A percentile compares a stretch with the other conserved stretches of the same genome.
Conservation (phyloP, 2,113 vertebrate species). For the Aptenodytes patagonicus region DNA sequence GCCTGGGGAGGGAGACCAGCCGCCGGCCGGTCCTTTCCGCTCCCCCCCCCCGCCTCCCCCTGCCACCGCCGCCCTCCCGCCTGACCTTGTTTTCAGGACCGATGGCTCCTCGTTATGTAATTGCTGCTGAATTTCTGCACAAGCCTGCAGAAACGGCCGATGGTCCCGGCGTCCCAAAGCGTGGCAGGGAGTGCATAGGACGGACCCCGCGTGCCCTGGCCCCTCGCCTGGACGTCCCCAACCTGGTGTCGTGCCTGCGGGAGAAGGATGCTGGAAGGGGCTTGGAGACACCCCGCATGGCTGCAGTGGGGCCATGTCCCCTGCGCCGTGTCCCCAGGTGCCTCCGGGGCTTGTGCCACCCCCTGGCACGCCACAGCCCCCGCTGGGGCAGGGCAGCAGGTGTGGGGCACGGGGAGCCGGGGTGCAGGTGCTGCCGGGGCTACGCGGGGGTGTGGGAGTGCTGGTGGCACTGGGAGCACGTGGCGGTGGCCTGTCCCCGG, state of each 20-base stretch:
- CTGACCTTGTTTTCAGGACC: background rate
- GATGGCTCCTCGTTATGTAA: background rate
- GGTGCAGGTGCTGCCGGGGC: background rate
- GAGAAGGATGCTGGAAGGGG: background rate
- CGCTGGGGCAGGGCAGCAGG: background rate
- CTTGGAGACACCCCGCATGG: background rate
- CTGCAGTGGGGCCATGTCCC: background rate
- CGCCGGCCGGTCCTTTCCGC: background rate
- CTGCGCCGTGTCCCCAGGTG: fast-evolving
- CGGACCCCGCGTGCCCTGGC: fast-evolving
- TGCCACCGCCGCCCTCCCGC: background rate
- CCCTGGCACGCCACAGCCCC: background rate
- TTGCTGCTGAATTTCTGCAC: background rate
- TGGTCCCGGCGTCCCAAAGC: background rate
- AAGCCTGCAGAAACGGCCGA: background rate
- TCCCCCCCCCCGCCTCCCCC: no score
- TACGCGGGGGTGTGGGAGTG: background rate
- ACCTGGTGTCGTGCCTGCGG: fast-evolving
- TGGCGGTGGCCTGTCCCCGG: background rate
- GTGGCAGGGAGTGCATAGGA: background rate
- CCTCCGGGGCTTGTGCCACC: background rate
- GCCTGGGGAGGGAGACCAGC: background rate
- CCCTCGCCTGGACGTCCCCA: background rate
- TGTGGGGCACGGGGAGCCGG: background rate
- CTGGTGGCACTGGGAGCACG: background rate